Conservation (phyloP, 2,113 vertebrate genomes). For the Pelecanus crispus region DNA sequence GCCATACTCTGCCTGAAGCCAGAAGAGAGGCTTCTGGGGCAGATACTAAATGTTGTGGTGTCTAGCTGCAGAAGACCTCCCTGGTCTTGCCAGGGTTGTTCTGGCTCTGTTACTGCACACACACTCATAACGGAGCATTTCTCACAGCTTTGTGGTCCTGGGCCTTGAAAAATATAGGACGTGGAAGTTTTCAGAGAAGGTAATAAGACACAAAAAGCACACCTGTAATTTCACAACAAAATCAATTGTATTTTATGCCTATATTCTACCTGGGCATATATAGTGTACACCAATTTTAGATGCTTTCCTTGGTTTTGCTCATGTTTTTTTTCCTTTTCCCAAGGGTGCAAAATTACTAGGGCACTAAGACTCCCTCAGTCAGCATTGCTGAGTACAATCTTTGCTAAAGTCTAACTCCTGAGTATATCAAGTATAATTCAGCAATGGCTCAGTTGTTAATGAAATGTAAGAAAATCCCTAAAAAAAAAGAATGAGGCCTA, state of each 20-base stretch:
- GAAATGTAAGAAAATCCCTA: background rate
- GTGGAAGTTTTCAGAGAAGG: background rate
- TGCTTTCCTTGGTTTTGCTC: background rate
- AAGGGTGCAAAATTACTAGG: background rate
- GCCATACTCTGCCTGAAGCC: background rate
- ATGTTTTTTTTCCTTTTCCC: background rate
- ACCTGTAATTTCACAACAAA: background rate
- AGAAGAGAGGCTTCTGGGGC: background rate
- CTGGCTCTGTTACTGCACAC: background rate
- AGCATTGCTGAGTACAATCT: background rate
- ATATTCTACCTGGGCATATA: background rate
- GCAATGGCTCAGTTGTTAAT: background rate
- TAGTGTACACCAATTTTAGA: background rate
- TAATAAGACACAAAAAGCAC: background rate
- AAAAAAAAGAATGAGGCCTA: background rate
- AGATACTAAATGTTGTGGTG: background rate
- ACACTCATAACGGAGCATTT: rapidly evolving
- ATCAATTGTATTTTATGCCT: background rate
- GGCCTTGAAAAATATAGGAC: background rate
- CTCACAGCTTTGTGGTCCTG: background rate
- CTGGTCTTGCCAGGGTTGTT: background rate
- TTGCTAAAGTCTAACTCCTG: background rate
- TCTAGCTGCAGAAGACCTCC: background rate
- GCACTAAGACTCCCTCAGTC: background rate
- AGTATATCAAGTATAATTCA: background rate